phyloP scores from a whole-genome alignment of 1,140 invertebrate species.

The Pseudachorutes palmiensis region DNA sequence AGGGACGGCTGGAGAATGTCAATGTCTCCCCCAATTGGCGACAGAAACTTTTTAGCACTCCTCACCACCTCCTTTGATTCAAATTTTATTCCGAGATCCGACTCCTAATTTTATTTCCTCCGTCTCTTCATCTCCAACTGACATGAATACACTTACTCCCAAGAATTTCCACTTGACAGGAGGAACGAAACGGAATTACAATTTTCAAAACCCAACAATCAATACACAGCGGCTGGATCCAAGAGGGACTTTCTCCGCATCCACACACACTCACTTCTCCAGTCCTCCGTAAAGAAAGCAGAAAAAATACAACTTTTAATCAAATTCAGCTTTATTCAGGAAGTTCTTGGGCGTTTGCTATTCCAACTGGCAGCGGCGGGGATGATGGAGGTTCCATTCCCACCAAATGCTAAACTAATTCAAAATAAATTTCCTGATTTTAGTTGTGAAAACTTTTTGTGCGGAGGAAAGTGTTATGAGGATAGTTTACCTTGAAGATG shows the following conservation, averaged over 20 bases:
- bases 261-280: no score
- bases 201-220: no score
- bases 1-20: not conserved
- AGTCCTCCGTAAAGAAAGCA: no score
- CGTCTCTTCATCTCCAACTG: not conserved
- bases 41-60: not conserved
- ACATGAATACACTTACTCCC: not conserved
- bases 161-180: not conserved
- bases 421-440: not conserved
- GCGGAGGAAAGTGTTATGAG: not conserved
- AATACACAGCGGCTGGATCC: no score
- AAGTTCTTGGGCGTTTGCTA: no score
- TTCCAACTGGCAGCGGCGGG: no score
- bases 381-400: no score
- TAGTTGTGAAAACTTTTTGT: not conserved
- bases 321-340: no score
- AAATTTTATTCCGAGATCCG: slow-evolving; percentile 1
- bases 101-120: not conserved
- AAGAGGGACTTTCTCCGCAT: no score
- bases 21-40: not conserved
- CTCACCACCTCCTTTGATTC: slow-evolving; percentile 1
- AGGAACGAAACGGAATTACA: no score
- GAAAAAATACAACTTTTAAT: no score
- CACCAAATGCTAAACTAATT: not conserved
- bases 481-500: not conserved